A percentile compares a stretch with the other conserved stretches of the same genome.
phyloP scores from a whole-genome alignment of 2,797 vertebrate genomes.

The Phyllotis vaccarum region DNA sequence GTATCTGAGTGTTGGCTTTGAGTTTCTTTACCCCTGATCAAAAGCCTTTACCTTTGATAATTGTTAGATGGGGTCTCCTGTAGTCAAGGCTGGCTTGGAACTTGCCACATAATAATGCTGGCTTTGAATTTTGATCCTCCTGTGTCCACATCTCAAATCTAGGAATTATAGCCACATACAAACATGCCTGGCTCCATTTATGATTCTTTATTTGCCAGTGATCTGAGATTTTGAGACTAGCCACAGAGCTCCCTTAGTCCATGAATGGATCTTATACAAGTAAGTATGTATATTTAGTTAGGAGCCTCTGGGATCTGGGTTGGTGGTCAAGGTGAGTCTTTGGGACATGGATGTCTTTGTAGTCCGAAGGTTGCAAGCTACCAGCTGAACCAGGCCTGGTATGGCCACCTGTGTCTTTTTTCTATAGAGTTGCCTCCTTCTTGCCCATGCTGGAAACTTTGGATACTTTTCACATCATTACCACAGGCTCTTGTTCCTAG shows the following conservation, averaged over 20 bases:
- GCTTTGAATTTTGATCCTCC: background rate
- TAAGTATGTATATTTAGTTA: background rate
- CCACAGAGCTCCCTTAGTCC: too few species aligned
- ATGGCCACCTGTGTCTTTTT: background rate
- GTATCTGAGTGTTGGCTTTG: background rate
- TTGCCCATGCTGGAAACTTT: background rate
- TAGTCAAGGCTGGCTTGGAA: background rate
- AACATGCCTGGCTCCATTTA: background rate
- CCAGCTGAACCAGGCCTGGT: background rate
- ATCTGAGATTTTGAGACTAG: background rate
- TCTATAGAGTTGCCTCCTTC: background rate
- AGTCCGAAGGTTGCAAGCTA: background rate
- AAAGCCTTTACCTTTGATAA: background rate
- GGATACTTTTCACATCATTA: background rate
- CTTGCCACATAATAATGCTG: background rate
- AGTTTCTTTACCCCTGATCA: background rate
- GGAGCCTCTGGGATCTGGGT: background rate
- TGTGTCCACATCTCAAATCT: background rate
- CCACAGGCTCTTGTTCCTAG: background rate
- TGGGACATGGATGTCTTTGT: background rate
- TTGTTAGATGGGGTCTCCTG: background rate
- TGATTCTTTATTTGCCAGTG: background rate
- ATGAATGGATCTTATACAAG: too few species aligned
- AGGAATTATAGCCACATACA: background rate
- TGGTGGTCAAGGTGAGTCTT: too few species aligned